phyloP scores from a whole-genome alignment of 2,888 invertebrate genomes.

The Homarus gammarus region DNA sequence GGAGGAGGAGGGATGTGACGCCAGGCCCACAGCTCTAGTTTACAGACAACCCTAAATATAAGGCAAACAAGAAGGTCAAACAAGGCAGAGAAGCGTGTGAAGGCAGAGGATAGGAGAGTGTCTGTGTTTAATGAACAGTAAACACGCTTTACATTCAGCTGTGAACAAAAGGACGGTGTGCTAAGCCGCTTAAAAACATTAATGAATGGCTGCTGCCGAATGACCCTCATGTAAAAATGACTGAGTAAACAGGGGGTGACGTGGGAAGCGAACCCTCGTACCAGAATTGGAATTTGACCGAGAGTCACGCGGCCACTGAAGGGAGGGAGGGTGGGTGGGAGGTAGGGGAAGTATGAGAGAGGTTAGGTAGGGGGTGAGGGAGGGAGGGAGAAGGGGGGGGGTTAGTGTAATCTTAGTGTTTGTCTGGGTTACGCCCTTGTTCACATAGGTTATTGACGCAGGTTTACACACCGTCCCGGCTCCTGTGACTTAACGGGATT shows the following conservation, averaged over 20 bases:
- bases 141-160: constrained; percentile 65
- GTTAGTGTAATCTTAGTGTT: background rate
- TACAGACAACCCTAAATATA: constrained; percentile 51
- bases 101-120: constrained; percentile 20
- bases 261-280: constrained; percentile 3
- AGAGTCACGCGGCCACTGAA: background rate
- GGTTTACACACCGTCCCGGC: too few relatives aligned
- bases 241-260: constrained; percentile 37
- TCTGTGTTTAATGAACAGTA: constrained; percentile 72
- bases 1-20: background rate
- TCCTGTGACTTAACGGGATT: too few relatives aligned
- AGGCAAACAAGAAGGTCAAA: constrained; percentile 25
- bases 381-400: background rate
- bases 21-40: background rate
- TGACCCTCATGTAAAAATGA: constrained; percentile 54
- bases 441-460: background rate
- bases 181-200: constrained; percentile 64
- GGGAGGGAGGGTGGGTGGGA: background rate
- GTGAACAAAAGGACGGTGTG: constrained; percentile 53
- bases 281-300: constrained; percentile 38
- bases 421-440: background rate
- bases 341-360: background rate
- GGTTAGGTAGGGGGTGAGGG: background rate
- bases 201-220: constrained; percentile 58
- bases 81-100: constrained; percentile 1